Conservation (phyloP, 2,888 invertebrate genomes). For the Cordilura impudica region DNA sequence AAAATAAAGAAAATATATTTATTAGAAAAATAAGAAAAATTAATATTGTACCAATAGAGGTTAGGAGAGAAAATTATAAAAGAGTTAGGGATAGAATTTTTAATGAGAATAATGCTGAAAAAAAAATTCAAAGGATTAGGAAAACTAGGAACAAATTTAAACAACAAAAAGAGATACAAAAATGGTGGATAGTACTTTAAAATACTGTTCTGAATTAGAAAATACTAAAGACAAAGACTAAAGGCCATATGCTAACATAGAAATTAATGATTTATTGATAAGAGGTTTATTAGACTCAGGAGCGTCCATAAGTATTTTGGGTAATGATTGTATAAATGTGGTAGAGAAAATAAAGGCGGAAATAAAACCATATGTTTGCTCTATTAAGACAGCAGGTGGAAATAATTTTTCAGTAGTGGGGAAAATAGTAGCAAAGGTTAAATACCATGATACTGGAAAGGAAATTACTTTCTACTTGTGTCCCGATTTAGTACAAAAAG, state of each 20-base stretch:
- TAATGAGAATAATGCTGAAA: not conserved
- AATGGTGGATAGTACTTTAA: not conserved
- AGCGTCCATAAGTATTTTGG: constrained; percentile 19
- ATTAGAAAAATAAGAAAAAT: not conserved
- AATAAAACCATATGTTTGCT: not conserved
- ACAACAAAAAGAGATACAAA: not conserved
- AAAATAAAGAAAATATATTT: not conserved
- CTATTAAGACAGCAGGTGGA: constrained; percentile 35
- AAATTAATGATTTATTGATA: not conserved
- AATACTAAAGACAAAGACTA: too few relatives aligned
- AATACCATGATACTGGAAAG: not conserved
- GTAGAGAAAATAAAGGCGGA: not conserved
- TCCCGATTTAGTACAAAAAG: constrained; percentile 23
- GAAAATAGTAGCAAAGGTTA: not conserved
- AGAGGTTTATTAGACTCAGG: constrained; percentile 45
- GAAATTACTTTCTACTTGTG: too few relatives aligned
- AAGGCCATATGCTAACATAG: not conserved
- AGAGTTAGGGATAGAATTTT: not conserved
- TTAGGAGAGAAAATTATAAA: constrained; percentile 1
- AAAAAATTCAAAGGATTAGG: not conserved
- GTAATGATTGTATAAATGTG: constrained; percentile 8
- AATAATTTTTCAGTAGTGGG: constrained; percentile 16
- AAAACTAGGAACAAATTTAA: too few relatives aligned
- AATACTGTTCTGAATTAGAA: not conserved
- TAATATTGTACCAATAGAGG: not conserved